A percentile compares a stretch with the other conserved stretches of the same genome.
Evolutionary conservation across 1,140 invertebrate species (phyloP).

Genomic region (Aphelenchoides fujianensis): DNA sequence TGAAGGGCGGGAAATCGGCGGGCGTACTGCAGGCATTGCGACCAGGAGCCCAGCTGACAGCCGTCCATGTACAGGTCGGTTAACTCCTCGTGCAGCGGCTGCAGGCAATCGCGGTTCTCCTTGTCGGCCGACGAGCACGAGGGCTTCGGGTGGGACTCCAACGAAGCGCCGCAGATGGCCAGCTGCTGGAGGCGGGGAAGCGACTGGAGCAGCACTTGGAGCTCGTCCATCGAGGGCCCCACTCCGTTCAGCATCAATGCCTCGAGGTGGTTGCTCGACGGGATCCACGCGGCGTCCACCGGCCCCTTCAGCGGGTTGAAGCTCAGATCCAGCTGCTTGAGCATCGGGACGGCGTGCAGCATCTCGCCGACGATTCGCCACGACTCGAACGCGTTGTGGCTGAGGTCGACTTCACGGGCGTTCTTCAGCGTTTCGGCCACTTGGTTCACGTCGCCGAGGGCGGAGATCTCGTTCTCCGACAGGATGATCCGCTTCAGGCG

Average conservation of each 20-base stretch:
- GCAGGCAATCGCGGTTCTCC: neutral
- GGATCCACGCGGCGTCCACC: neutral
- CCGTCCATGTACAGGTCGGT: constrained; percentile 11
- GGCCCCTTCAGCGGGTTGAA: constrained; percentile 12
- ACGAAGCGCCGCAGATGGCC: neutral
- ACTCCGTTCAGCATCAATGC: constrained; percentile 13
- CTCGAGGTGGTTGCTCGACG: neutral
- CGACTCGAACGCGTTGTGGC: constrained; percentile 5
- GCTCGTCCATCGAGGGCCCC: neutral
- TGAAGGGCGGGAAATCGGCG: neutral
- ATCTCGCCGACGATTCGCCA: neutral
- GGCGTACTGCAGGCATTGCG: neutral
- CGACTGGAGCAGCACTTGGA: neutral
- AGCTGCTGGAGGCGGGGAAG: neutral
- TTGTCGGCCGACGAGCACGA: neutral
- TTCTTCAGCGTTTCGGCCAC: constrained; percentile 9
- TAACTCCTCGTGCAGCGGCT: neutral
- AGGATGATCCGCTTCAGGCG: neutral
- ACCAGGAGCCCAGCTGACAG: neutral
- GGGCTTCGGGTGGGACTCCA: neutral
- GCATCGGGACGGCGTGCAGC: neutral
- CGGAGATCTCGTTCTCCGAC: neutral
- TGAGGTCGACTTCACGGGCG: neutral
- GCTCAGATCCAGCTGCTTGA: constrained; percentile 15
- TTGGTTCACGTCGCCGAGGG: constrained; percentile 16